Percentiles rank a stretch among this genome's conserved stretches.
Conservation (phyloP, 2,113 vertebrate genomes). For the Hiodon alosoides region DNA sequence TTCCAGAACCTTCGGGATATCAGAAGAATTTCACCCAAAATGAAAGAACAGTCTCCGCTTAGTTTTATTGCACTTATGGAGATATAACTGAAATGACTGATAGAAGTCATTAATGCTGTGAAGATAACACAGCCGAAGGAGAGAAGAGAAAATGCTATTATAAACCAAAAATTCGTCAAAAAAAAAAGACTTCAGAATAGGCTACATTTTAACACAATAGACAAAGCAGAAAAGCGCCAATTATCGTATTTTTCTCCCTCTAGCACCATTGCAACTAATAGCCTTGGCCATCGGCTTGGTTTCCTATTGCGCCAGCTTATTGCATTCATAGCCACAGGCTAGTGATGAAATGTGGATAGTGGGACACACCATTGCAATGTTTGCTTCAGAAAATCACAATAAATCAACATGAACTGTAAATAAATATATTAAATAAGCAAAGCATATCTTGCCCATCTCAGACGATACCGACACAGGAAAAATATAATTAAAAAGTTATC, state of each 20-base stretch:
- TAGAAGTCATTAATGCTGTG: slow-evolving; percentile 42
- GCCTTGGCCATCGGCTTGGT: slow-evolving; percentile 36
- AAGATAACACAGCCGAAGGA: slow-evolving; percentile 26
- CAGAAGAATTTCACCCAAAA: not conserved
- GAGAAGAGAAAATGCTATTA: slow-evolving; percentile 25
- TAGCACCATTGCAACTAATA: slow-evolving; percentile 40
- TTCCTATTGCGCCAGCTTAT: slow-evolving; percentile 44
- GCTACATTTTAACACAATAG: slow-evolving; percentile 27
- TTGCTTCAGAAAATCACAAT: not conserved
- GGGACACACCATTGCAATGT: not conserved
- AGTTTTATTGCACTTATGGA: not conserved
- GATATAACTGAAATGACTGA: slow-evolving; percentile 33
- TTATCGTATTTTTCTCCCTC: slow-evolving; percentile 30
- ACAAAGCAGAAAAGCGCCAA: slow-evolving; percentile 25
- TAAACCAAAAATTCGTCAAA: slow-evolving; percentile 17
- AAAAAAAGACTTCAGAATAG: slow-evolving; percentile 21
- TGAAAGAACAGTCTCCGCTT: not conserved
- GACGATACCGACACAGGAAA: too few relatives aligned
- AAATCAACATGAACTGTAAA: not conserved
- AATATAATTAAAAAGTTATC: too few relatives aligned
- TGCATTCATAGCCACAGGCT: slow-evolving; percentile 18
- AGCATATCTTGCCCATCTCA: too few relatives aligned
- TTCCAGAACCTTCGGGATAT: too few relatives aligned
- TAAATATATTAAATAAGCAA: not conserved
- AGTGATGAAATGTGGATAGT: slow-evolving; percentile 7